Percentiles rank a stretch among this genome's conserved stretches.
Evolutionary conservation across 2,797 vertebrate genomes (phyloP).

Genomic region (Sebastiscus tertius): DNA sequence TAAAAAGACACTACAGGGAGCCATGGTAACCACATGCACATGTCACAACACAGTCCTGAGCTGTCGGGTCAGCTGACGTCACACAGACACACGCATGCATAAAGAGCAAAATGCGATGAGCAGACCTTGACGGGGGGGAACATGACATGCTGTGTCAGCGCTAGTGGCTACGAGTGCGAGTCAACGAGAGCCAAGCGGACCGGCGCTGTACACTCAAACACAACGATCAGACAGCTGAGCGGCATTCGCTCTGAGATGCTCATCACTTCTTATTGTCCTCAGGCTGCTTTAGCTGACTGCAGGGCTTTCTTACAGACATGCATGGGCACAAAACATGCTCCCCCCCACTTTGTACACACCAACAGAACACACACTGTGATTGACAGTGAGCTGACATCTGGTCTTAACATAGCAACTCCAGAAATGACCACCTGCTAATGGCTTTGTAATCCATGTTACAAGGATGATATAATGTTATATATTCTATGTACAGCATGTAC

Average conservation of each 20-base stretch:
- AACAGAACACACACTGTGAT: conserved; percentile 1
- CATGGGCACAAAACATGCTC: not conserved
- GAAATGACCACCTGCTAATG: conserved; percentile 25
- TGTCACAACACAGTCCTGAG: not conserved
- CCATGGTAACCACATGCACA: conserved; percentile 34
- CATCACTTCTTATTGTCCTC: conserved; percentile 65
- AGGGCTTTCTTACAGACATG: conserved; percentile 30
- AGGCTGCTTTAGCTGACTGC: conserved; percentile 57
- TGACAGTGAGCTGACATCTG: conserved; percentile 23
- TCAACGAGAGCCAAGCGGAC: conserved; percentile 33
- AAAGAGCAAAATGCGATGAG: conserved; percentile 22
- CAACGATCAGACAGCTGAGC: conserved; percentile 51
- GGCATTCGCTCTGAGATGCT: conserved; percentile 48
- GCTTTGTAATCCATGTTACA: not conserved
- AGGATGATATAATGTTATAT: not conserved
- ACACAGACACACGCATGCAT: not conserved
- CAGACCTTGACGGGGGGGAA: conserved; percentile 17
- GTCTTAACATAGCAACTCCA: conserved; percentile 11
- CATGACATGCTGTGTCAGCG: conserved; percentile 56
- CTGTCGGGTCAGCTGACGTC: conserved; percentile 36
- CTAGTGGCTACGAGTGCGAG: conserved; percentile 35
- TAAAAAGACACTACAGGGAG: conserved; percentile 29
- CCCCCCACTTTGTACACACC: not conserved
- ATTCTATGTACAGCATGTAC: not conserved
- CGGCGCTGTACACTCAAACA: conserved; percentile 18